Percentiles rank a stretch among this genome's conserved stretches.
These are phyloP conservation scores for Andrena bicolor DNA, from an alignment of 2,888 invertebrate genomes.

Conservation along the genomic window DNA sequence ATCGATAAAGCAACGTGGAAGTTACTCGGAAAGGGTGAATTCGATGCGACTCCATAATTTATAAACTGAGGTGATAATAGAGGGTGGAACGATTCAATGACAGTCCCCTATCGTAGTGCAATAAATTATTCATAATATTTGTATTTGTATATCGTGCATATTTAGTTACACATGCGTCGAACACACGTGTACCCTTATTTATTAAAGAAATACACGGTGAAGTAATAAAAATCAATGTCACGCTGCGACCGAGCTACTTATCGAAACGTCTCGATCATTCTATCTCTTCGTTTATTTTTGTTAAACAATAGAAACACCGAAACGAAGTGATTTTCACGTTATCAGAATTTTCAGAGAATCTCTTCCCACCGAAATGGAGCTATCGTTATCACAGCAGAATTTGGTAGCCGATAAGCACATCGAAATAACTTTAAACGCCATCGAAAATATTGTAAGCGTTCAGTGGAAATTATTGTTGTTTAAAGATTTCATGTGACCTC, in stretches of 20 bases:
- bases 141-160: constrained; percentile 48
- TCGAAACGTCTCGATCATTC: background rate
- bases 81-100: constrained; percentile 1
- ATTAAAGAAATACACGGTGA: constrained; percentile 45
- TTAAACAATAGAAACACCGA: constrained; percentile 18
- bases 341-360: background rate
- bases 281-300: constrained; percentile 1
- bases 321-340: background rate
- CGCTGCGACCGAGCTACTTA: constrained; percentile 11
- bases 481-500: background rate
- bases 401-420: constrained; percentile 48
- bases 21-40: constrained; percentile 22
- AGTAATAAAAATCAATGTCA: constrained; percentile 59
- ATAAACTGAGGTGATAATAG: constrained; percentile 17
- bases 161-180: constrained; percentile 31
- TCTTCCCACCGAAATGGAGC: constrained; percentile 20
- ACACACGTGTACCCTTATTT: constrained; percentile 47
- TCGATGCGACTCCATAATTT: constrained; percentile 21
- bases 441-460: constrained; percentile 77
- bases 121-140: constrained; percentile 56
- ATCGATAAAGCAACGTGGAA: constrained; percentile 9
- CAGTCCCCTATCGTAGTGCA: constrained; percentile 23
- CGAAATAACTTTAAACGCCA: constrained; percentile 66
- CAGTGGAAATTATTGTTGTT: background rate
- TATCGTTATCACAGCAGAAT: background rate